Evolutionary conservation across 2,113 vertebrate species (phyloP).

Genomic region (Siniperca knerii): DNA sequence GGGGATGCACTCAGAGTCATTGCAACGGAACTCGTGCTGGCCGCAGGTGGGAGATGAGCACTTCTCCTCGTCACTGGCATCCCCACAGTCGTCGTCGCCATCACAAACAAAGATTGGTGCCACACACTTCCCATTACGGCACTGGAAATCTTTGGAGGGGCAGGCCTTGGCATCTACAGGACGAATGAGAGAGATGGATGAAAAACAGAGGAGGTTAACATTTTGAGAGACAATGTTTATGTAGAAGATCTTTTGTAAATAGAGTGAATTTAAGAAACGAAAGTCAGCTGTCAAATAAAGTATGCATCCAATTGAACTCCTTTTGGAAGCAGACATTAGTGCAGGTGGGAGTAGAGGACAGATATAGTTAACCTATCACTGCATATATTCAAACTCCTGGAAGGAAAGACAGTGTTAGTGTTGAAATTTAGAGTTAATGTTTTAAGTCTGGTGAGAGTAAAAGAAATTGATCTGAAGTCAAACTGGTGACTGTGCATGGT

Average conservation of each 20-base stretch:
- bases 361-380: slow-evolving; percentile 27
- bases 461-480: slow-evolving; percentile 30
- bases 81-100: slow-evolving; percentile 92
- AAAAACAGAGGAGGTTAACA: not conserved
- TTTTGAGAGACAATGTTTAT: not conserved
- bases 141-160: slow-evolving; percentile 92
- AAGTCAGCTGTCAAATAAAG: not conserved
- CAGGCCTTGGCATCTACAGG: slow-evolving; percentile 86
- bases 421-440: slow-evolving; percentile 36
- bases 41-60: slow-evolving; percentile 90
- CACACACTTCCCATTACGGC: slow-evolving; percentile 92
- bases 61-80: slow-evolving; percentile 92
- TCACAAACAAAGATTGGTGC: slow-evolving; percentile 92
- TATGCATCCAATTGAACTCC: not conserved
- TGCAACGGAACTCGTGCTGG: slow-evolving; percentile 94
- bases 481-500: not conserved
- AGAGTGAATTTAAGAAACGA: not conserved
- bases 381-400: not conserved
- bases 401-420: slow-evolving; percentile 13
- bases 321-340: not conserved
- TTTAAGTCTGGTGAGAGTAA: not conserved
- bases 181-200: not conserved
- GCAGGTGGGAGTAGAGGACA: slow-evolving; percentile 23
- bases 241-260: not conserved
- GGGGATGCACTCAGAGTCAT: slow-evolving; percentile 92